Evolutionary conservation across 2,113 vertebrate species (phyloP).

Genomic region (Notarius lentiginosus): DNA sequence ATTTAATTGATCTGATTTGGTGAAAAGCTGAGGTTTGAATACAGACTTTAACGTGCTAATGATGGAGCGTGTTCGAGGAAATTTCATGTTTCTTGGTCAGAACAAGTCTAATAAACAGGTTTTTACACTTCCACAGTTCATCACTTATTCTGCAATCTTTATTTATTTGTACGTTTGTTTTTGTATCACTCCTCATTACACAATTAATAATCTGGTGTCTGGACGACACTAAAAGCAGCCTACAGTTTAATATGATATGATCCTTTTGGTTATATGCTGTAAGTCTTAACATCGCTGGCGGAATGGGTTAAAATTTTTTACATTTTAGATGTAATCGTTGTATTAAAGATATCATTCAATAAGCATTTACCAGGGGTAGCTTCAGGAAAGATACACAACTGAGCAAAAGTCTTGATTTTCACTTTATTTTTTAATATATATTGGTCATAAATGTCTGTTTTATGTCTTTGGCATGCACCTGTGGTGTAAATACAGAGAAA

Average conservation of each 20-base stretch:
- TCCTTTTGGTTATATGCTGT: background rate
- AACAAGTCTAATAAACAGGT: slow-evolving; percentile 49
- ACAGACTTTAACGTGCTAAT: slow-evolving; percentile 5
- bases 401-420: too few species aligned
- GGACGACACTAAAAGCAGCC: background rate
- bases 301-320: background rate
- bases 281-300: background rate
- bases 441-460: too few species aligned
- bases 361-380: background rate
- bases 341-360: background rate
- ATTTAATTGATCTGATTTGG: slow-evolving; percentile 50
- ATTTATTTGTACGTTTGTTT: background rate
- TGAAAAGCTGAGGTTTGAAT: background rate
- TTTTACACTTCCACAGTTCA: slow-evolving; percentile 26
- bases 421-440: too few species aligned
- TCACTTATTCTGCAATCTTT: background rate
- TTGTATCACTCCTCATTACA: background rate
- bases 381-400: background rate
- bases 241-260: background rate
- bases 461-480: background rate
- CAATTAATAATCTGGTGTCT: background rate
- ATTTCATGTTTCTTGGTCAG: slow-evolving; percentile 22
- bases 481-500: background rate
- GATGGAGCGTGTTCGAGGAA: slow-evolving; percentile 20
- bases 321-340: background rate